phyloP scores from a whole-genome alignment of 2,888 invertebrate genomes.

The Noctua janthina region DNA sequence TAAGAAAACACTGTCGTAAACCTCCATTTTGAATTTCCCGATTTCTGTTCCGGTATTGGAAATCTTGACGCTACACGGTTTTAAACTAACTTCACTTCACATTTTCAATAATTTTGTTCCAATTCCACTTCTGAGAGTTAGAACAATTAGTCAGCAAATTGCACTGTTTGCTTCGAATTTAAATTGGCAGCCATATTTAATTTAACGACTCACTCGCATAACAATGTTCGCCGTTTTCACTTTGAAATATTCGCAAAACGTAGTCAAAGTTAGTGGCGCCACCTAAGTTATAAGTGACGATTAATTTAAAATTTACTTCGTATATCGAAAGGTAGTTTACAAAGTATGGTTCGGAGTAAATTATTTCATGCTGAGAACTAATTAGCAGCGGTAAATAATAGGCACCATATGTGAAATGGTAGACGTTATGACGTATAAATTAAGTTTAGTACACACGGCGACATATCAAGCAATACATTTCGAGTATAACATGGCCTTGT shows the following conservation, averaged over 20 bases:
- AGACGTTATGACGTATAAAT: constrained; percentile 26
- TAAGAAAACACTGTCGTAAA: neutral
- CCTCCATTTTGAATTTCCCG: neutral
- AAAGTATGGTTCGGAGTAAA: constrained; percentile 38
- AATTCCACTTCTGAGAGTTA: constrained; percentile 16
- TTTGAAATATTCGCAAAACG: constrained; percentile 41
- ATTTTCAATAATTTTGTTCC: constrained; percentile 8
- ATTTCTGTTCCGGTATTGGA: neutral
- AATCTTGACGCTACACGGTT: neutral
- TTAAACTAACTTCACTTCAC: neutral
- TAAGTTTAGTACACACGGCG: neutral
- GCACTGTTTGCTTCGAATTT: constrained; percentile 25
- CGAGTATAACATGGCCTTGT: neutral
- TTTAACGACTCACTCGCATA: constrained; percentile 22
- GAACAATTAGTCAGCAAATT: constrained; percentile 24
- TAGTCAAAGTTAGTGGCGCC: constrained; percentile 12
- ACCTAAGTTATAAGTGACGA: constrained; percentile 11
- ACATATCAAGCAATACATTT: neutral
- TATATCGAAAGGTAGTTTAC: constrained; percentile 45
- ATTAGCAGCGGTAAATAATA: constrained; percentile 44
- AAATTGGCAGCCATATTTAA: constrained; percentile 41
- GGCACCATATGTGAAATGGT: constrained; percentile 45
- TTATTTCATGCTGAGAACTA: constrained; percentile 47
- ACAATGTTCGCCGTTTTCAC: constrained; percentile 35
- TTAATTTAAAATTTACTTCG: constrained; percentile 52